Percentiles rank a stretch among this genome's conserved stretches.
These are phyloP conservation scores for Thereuonema tuberculata DNA, from an alignment of 1,140 invertebrate species.

Conservation along the genomic window DNA sequence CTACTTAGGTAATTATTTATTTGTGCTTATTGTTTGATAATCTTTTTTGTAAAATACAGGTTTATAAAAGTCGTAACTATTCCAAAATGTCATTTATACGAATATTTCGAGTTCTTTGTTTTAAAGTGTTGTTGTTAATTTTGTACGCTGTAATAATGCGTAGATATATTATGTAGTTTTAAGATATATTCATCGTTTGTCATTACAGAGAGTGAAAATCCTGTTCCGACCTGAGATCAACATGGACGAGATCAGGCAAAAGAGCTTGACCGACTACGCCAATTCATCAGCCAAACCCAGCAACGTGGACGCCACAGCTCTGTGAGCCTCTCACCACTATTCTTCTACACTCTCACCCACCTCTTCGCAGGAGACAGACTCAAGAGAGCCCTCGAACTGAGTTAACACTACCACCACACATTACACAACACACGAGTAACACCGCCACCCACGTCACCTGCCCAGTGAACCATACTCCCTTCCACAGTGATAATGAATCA, in stretches of 20 bases:
- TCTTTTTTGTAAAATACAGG: too few relatives aligned
- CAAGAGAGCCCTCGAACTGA: neutral
- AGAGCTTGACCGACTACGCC: neutral
- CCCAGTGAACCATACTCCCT: neutral
- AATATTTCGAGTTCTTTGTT: too few relatives aligned
- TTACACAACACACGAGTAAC: neutral
- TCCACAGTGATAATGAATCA: too few relatives aligned
- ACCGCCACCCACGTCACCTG: neutral
- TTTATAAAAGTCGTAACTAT: too few relatives aligned
- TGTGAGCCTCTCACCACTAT: neutral
- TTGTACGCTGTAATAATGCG: too few relatives aligned
- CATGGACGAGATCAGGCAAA: slow-evolving; percentile 16
- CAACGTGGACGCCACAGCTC: neutral
- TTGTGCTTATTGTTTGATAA: too few relatives aligned
- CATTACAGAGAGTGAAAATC: slow-evolving; percentile 19
- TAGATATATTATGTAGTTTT: too few relatives aligned
- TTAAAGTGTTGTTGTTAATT: too few relatives aligned
- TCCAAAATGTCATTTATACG: too few relatives aligned
- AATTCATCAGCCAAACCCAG: neutral
- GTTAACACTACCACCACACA: neutral
- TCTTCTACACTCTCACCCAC: neutral
- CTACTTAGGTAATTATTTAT: too few relatives aligned
- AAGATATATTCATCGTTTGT: too few relatives aligned
- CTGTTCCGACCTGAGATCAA: slow-evolving; percentile 26
- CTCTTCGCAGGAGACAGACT: neutral